A percentile compares a stretch with the other conserved stretches of the same genome.
Conservation (phyloP, 1,140 invertebrate genomes). For the Zaprionus kolodkinae region DNA sequence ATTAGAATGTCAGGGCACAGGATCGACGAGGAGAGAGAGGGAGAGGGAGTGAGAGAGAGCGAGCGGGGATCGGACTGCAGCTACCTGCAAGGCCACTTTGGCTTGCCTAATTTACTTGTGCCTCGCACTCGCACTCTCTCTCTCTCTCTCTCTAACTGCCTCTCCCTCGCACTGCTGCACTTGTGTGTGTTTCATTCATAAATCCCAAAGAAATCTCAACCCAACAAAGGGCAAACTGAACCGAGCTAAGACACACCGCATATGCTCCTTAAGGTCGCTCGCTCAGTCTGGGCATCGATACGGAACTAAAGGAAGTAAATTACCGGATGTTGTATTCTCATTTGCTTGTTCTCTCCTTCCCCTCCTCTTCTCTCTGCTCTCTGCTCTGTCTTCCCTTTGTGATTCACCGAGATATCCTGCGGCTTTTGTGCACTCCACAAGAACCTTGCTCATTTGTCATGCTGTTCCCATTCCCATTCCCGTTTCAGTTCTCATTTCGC, state of each 20-base stretch:
- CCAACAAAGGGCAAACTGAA: conserved; percentile 51
- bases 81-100: conserved; percentile 71
- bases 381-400: conserved; percentile 54
- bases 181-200: conserved; percentile 69
- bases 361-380: background rate
- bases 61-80: conserved; percentile 14
- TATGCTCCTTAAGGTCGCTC: conserved; percentile 55
- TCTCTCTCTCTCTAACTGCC: conserved; percentile 12
- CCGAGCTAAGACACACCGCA: conserved; percentile 24
- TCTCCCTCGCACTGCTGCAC: conserved; percentile 17
- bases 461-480: conserved; percentile 50
- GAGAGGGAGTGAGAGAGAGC: background rate
- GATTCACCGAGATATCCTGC: conserved; percentile 76
- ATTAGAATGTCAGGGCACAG: conserved; percentile 62
- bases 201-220: conserved; percentile 61
- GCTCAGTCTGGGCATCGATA: conserved; percentile 29
- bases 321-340: conserved; percentile 84
- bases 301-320: conserved; percentile 84
- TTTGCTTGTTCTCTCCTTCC: conserved; percentile 57
- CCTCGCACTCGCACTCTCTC: conserved; percentile 46
- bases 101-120: conserved; percentile 82
- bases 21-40: conserved; percentile 17
- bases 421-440: conserved; percentile 64
- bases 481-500: conserved; percentile 69
- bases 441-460: conserved; percentile 69